Evolutionary conservation across 2,113 vertebrate species (phyloP).

Genomic region (Helogale parvula): DNA sequence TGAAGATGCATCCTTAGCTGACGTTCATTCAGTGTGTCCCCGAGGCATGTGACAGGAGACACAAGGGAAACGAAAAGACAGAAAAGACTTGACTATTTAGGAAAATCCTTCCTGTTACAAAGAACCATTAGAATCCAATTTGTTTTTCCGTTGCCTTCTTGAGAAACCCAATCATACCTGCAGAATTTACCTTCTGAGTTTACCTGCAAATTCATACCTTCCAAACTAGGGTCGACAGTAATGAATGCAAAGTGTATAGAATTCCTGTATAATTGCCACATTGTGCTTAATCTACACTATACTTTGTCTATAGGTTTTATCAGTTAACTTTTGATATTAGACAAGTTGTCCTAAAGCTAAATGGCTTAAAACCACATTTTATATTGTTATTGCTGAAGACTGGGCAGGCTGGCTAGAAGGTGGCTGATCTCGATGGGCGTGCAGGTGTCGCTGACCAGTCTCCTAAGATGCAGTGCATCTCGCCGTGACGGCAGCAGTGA

Average conservation of each 20-base stretch:
- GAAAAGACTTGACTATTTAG: background rate
- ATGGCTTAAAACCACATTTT: background rate
- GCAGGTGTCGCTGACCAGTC: background rate
- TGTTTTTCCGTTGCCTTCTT: background rate
- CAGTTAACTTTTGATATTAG: background rate
- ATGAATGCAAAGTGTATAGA: background rate
- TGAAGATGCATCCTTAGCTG: background rate
- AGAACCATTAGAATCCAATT: background rate
- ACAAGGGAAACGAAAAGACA: background rate
- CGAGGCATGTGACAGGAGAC: background rate
- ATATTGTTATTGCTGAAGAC: no score
- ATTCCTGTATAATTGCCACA: rapidly evolving
- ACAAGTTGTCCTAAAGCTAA: background rate
- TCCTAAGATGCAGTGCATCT: background rate
- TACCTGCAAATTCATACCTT: background rate
- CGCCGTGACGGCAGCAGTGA: rapidly evolving
- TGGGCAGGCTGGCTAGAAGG: background rate
- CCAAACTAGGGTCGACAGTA: background rate
- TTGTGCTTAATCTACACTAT: background rate
- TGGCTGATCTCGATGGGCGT: background rate
- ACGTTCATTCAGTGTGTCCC: background rate
- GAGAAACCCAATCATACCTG: no score
- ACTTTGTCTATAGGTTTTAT: background rate
- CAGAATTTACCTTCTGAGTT: background rate
- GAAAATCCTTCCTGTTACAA: background rate